A percentile compares a stretch with the other conserved stretches of the same genome.
Evolutionary conservation across 2,797 vertebrate genomes (phyloP).

Genomic region (Tarsius wallacei): DNA sequence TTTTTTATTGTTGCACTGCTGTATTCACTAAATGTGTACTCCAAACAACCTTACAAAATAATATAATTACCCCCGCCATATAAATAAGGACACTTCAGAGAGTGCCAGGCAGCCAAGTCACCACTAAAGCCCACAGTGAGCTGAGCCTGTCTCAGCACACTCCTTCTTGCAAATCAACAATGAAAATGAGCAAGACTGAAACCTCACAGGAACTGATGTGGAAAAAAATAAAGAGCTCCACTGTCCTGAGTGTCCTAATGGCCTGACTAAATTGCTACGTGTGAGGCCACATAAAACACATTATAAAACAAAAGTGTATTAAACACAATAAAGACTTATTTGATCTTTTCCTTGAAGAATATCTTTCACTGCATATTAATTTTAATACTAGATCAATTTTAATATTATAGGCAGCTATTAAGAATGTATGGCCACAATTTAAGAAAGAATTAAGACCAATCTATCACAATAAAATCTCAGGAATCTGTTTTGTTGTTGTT

Average conservation of each 20-base stretch:
- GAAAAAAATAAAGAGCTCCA: not conserved
- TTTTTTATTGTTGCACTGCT: not conserved
- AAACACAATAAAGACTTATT: not conserved
- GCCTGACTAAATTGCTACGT: not conserved
- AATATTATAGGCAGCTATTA: not conserved
- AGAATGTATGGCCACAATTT: not conserved
- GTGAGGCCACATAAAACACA: not conserved
- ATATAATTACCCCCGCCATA: not conserved
- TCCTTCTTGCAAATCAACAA: not conserved
- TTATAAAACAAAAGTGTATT: not conserved
- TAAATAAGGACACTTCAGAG: not conserved
- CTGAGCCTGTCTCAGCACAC: not conserved
- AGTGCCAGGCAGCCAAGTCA: not conserved
- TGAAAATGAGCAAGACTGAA: not conserved
- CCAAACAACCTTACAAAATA: not conserved
- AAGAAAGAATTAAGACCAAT: not conserved
- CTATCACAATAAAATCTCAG: constrained; percentile 23
- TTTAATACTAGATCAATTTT: not conserved
- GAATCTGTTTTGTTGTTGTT: not conserved
- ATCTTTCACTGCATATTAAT: not conserved
- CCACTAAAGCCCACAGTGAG: not conserved
- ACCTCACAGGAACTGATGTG: not conserved
- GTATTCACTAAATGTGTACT: not conserved
- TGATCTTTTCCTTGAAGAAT: constrained; percentile 20
- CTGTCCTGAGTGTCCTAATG: not conserved